Evolutionary conservation across 2,888 invertebrate genomes (phyloP).

Genomic region (Herminia tarsipennalis): DNA sequence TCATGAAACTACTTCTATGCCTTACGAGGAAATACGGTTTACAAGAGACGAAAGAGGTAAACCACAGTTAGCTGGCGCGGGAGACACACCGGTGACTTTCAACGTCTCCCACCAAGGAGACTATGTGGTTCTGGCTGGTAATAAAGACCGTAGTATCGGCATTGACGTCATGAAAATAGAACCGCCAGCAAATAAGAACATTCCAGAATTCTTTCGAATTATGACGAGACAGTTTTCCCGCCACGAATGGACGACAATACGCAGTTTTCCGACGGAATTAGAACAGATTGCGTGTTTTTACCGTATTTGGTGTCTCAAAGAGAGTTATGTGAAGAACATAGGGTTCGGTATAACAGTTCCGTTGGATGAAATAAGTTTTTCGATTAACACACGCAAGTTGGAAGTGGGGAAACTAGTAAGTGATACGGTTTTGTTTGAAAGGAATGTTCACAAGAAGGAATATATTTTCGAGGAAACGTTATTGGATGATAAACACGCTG

Average conservation of each 20-base stretch:
- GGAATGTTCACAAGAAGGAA: slow-evolving; percentile 81
- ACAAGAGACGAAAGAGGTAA: slow-evolving; percentile 89
- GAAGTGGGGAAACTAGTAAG: slow-evolving; percentile 70
- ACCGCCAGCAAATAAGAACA: slow-evolving; percentile 88
- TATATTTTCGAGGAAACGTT: slow-evolving; percentile 95
- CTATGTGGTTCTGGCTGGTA: slow-evolving; percentile 93
- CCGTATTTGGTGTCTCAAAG: slow-evolving; percentile 97
- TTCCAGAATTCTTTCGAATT: slow-evolving; percentile 94
- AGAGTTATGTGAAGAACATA: slow-evolving; percentile 96
- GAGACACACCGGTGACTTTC: slow-evolving; percentile 85
- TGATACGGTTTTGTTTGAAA: slow-evolving; percentile 89
- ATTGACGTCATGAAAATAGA: slow-evolving; percentile 96
- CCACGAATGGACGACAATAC: slow-evolving; percentile 93
- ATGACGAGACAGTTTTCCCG: slow-evolving; percentile 94
- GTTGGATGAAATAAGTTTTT: slow-evolving; percentile 91
- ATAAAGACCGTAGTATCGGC: slow-evolving; percentile 85
- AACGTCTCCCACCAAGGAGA: slow-evolving; percentile 98
- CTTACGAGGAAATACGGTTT: slow-evolving; percentile 89
- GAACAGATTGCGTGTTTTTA: slow-evolving; percentile 93
- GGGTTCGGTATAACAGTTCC: slow-evolving; percentile 94
- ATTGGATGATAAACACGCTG: slow-evolving; percentile 91
- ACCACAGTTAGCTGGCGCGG: slow-evolving; percentile 84
- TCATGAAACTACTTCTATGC: slow-evolving; percentile 84
- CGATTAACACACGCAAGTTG: slow-evolving; percentile 84
- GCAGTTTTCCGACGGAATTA: slow-evolving; percentile 79